phyloP scores from a whole-genome alignment of 2,888 invertebrate species.

The Lepeophtheirus nordmannii region DNA sequence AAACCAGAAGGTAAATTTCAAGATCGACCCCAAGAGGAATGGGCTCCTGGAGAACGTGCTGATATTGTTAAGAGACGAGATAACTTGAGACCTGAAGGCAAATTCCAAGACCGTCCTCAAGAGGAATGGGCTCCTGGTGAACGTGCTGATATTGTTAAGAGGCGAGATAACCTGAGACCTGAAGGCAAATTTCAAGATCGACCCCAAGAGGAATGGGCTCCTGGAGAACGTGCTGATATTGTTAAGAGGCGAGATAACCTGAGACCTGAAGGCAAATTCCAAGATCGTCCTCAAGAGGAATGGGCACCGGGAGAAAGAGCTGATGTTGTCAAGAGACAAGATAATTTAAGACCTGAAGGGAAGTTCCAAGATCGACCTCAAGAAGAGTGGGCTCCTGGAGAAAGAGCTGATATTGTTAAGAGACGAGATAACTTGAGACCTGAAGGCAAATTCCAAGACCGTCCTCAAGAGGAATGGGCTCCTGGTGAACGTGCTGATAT shows the following conservation, averaged over 20 bases:
- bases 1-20: constrained; percentile 32
- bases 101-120: constrained; percentile 18
- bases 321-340: constrained; percentile 36
- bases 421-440: constrained; percentile 37
- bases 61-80: constrained; percentile 12
- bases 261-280: constrained; percentile 27
- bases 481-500: constrained; percentile 27
- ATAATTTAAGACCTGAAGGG: constrained; percentile 26
- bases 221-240: constrained; percentile 31
- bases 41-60: constrained; percentile 31
- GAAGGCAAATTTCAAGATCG: constrained; percentile 24
- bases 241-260: constrained; percentile 31
- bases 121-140: constrained; percentile 13
- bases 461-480: constrained; percentile 29
- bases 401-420: not conserved
- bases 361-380: constrained; percentile 16
- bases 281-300: constrained; percentile 19
- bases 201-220: constrained; percentile 30
- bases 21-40: constrained; percentile 28
- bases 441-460: constrained; percentile 31
- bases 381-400: constrained; percentile 8
- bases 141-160: constrained; percentile 9
- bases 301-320: constrained; percentile 27
- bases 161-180: constrained; percentile 6
- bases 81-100: constrained; percentile 12